A percentile compares a stretch with the other conserved stretches of the same genome.
Evolutionary conservation across 1,140 invertebrate species (phyloP).

Genomic region (Drosophila tropicalis): DNA sequence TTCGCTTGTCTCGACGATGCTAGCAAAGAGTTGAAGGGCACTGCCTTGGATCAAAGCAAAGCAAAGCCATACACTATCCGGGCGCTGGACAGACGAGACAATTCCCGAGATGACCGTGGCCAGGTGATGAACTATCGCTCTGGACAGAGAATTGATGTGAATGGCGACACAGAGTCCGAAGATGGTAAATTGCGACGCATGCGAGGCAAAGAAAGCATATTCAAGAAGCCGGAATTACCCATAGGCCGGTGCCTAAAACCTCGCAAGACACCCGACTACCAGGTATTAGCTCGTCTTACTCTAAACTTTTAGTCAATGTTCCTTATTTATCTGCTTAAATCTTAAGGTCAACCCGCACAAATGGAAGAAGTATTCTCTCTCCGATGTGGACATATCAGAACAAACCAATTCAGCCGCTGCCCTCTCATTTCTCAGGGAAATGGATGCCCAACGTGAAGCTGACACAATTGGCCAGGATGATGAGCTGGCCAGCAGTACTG

Average conservation of each 20-base stretch:
- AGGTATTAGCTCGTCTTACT: conserved; percentile 58
- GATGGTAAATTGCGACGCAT: conserved; percentile 84
- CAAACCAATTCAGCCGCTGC: conserved; percentile 89
- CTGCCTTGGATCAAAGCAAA: conserved; percentile 83
- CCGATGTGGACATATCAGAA: conserved; percentile 91
- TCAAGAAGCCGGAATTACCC: conserved; percentile 88
- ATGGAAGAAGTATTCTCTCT: conserved; percentile 90
- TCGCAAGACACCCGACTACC: conserved; percentile 87
- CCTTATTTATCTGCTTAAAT: background rate
- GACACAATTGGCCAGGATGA: conserved; percentile 43
- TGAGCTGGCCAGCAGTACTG: conserved; percentile 44
- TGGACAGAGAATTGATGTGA: conserved; percentile 39
- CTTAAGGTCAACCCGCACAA: conserved; percentile 88
- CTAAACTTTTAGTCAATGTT: background rate
- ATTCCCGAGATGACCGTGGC: conserved; percentile 12
- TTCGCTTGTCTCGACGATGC: conserved; percentile 85
- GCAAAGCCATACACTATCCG: conserved; percentile 57
- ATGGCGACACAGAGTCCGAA: conserved; percentile 28
- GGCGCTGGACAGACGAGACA: conserved; percentile 42
- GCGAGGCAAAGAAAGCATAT: conserved; percentile 90
- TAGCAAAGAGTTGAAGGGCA: conserved; percentile 83
- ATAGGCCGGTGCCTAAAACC: conserved; percentile 84
- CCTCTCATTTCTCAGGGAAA: conserved; percentile 87
- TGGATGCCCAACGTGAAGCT: conserved; percentile 85
- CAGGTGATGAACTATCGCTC: conserved; percentile 64